Conservation (phyloP, 2,888 invertebrate genomes). For the Phasia obesa region DNA sequence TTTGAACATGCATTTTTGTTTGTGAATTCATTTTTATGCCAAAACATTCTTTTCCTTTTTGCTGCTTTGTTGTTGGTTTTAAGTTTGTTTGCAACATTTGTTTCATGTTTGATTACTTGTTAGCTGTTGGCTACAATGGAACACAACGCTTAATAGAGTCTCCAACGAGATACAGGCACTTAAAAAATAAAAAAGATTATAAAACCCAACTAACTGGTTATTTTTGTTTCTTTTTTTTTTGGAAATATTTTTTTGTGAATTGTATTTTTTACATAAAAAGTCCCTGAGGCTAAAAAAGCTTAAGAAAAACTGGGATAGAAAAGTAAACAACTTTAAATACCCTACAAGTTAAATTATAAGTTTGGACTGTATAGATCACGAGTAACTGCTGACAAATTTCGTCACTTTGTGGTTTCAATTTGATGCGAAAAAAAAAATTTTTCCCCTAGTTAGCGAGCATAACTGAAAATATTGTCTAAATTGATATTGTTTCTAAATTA, state of each 20-base stretch:
- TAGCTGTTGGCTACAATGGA: constrained; percentile 23
- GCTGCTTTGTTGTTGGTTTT: not conserved
- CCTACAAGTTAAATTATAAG: constrained; percentile 14
- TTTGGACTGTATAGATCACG: too few relatives aligned
- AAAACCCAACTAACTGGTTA: constrained; percentile 61
- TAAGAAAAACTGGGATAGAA: constrained; percentile 53
- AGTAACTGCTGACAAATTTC: too few relatives aligned
- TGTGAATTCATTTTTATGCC: constrained; percentile 34
- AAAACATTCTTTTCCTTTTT: constrained; percentile 53
- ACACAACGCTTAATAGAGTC: constrained; percentile 18
- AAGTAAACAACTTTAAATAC: constrained; percentile 10
- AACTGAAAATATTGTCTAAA: too few relatives aligned
- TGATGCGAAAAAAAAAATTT: too few relatives aligned
- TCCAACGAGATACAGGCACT: constrained; percentile 29
- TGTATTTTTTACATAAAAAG: constrained; percentile 22
- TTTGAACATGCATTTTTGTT: constrained; percentile 9
- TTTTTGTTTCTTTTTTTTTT: too few relatives aligned
- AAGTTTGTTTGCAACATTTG: constrained; percentile 52
- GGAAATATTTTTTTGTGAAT: constrained; percentile 32
- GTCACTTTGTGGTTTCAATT: too few relatives aligned
- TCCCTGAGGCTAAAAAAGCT: constrained; percentile 56
- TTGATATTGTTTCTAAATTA: too few relatives aligned
- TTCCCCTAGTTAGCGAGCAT: too few relatives aligned
- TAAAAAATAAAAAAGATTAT: constrained; percentile 30
- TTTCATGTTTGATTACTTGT: constrained; percentile 60